A percentile compares a stretch with the other conserved stretches of the same genome.
Conservation (phyloP, 2,113 vertebrate species). For the Apteryx mantelli region DNA sequence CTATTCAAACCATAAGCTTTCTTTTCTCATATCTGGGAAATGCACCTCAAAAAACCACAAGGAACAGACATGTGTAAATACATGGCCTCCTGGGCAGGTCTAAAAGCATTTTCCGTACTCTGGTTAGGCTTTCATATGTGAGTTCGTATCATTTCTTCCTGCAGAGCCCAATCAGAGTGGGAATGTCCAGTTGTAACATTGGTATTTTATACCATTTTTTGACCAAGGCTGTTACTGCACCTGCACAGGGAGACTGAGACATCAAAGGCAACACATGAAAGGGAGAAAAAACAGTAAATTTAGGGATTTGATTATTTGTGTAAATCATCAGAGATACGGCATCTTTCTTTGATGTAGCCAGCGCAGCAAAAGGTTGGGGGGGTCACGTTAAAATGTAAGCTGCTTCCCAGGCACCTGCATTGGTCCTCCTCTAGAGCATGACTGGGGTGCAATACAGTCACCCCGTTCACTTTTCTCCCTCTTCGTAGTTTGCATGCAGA, state of each 20-base stretch:
- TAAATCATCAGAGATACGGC: neutral
- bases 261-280: constrained; percentile 69
- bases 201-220: neutral
- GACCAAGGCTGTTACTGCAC: constrained; percentile 14
- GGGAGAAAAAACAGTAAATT: neutral
- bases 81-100: neutral
- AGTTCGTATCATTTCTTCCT: neutral
- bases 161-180: neutral
- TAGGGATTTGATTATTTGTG: constrained; percentile 58
- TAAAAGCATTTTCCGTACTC: neutral
- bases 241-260: constrained; percentile 15
- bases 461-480: neutral
- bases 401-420: neutral
- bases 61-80: neutral
- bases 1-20: neutral
- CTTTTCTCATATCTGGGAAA: neutral
- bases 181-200: neutral
- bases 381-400: neutral
- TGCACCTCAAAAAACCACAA: neutral
- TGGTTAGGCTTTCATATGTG: neutral
- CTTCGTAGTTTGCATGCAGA: neutral
- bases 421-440: neutral
- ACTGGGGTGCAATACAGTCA: neutral
- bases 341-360: constrained; percentile 67
- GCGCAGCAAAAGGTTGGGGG: neutral